A percentile compares a stretch with the other conserved stretches of the same genome.
Evolutionary conservation across 1,140 invertebrate genomes (phyloP).

Genomic region (Eriocheir sinensis): DNA sequence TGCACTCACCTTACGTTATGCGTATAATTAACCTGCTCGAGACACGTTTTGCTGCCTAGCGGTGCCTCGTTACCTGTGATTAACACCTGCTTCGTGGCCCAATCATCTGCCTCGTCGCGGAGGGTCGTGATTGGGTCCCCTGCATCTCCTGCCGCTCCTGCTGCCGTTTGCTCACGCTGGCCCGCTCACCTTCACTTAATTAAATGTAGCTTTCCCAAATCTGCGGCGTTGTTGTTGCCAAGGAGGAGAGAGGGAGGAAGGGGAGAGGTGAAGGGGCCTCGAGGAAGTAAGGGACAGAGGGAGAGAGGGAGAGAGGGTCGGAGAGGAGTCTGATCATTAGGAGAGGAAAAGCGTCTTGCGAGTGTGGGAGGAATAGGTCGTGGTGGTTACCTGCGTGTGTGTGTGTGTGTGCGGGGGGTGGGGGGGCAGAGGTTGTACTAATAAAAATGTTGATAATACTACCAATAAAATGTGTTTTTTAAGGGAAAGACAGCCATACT

Average conservation of each 20-base stretch:
- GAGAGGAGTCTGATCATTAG: not conserved
- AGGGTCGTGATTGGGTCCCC: not conserved
- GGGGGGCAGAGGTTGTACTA: too few species aligned
- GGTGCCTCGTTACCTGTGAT: not conserved
- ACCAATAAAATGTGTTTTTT: too few species aligned
- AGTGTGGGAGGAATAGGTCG: too few species aligned
- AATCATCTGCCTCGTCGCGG: not conserved
- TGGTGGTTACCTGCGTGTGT: too few species aligned
- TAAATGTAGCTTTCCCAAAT: not conserved
- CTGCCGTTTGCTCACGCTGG: not conserved
- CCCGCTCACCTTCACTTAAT: not conserved
- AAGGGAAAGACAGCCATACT: too few species aligned
- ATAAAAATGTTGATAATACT: too few species aligned
- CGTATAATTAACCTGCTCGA: not conserved
- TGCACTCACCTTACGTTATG: not conserved
- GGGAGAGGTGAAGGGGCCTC: not conserved
- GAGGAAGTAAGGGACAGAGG: not conserved
- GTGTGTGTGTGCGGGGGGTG: conserved; percentile 7
- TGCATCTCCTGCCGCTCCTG: too few species aligned
- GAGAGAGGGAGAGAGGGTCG: not conserved
- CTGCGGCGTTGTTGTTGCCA: not conserved
- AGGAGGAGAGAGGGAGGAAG: not conserved
- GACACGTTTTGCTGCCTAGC: not conserved
- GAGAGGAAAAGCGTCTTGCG: not conserved
- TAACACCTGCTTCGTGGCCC: conserved; percentile 2